Percentiles rank a stretch among this genome's conserved stretches.
These are phyloP conservation scores for Botia kubotai DNA, from an alignment of 2,797 vertebrate species.

Conservation along the genomic window DNA sequence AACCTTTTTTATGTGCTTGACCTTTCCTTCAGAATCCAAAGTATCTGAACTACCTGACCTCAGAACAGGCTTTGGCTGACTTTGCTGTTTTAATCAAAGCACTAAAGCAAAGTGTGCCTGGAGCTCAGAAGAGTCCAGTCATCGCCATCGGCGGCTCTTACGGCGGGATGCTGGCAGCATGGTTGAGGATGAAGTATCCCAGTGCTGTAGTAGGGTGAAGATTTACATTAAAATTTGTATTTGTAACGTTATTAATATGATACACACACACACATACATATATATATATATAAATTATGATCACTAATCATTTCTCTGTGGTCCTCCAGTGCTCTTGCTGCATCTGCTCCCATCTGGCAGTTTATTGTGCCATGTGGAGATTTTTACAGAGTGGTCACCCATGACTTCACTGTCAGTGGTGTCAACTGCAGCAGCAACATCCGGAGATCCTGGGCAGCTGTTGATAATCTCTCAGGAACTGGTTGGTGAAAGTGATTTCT, in stretches of 20 bases:
- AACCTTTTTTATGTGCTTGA: background rate
- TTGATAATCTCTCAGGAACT: slow-evolving; percentile 81
- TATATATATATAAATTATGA: too few relatives aligned
- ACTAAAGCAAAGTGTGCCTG: slow-evolving; percentile 78
- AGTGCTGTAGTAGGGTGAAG: slow-evolving; percentile 88
- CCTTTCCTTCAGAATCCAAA: slow-evolving; percentile 82
- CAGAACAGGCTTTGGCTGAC: slow-evolving; percentile 94
- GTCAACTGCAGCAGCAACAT: slow-evolving; percentile 85
- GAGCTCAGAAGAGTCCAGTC: slow-evolving; percentile 84
- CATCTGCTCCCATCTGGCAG: slow-evolving; percentile 96
- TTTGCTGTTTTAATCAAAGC: slow-evolving; percentile 87
- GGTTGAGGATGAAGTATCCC: slow-evolving; percentile 98
- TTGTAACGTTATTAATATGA: background rate
- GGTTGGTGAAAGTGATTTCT: slow-evolving; percentile 71
- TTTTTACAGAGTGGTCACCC: slow-evolving; percentile 87
- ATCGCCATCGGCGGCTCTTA: slow-evolving; percentile 94
- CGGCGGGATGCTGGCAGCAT: slow-evolving; percentile 94
- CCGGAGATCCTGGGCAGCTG: slow-evolving; percentile 86
- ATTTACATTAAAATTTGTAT: background rate
- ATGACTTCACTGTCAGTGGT: slow-evolving; percentile 85
- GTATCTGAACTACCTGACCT: slow-evolving; percentile 91
- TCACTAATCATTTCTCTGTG: background rate
- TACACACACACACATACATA: too few relatives aligned
- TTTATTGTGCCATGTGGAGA: slow-evolving; percentile 88
- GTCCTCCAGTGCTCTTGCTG: slow-evolving; percentile 86